Evolutionary conservation across 1,140 invertebrate species (phyloP).

Genomic region (Dendroctonus ponderosae): DNA sequence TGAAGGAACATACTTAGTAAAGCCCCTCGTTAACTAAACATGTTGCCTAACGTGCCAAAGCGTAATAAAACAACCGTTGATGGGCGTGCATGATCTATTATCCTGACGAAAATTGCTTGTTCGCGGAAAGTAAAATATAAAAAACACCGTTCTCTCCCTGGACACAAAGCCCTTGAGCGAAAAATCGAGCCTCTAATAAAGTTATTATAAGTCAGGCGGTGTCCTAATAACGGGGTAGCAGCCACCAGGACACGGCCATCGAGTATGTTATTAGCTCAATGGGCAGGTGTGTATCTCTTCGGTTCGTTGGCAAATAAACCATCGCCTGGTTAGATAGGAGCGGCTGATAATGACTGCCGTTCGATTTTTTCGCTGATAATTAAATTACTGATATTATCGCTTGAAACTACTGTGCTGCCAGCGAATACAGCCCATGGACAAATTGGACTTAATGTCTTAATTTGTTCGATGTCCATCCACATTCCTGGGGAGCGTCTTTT

Average conservation of each 20-base stretch:
- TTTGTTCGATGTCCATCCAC: too few species aligned
- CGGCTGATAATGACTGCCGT: neutral
- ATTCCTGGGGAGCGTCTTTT: too few species aligned
- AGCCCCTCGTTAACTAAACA: neutral
- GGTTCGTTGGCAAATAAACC: too few species aligned
- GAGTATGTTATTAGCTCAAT: conserved; percentile 12
- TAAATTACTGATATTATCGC: conserved; percentile 20
- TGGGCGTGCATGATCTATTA: conserved; percentile 5
- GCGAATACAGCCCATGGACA: neutral
- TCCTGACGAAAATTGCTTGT: neutral
- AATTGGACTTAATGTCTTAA: too few species aligned
- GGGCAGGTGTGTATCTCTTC: neutral
- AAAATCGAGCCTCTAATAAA: conserved; percentile 15
- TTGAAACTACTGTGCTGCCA: conserved; percentile 12
- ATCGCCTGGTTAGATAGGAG: too few species aligned
- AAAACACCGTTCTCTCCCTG: neutral
- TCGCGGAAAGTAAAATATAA: too few species aligned
- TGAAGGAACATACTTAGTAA: too few species aligned
- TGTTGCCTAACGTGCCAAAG: neutral
- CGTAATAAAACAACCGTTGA: neutral
- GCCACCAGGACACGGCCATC: conserved; percentile 15
- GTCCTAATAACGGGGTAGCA: conserved; percentile 13
- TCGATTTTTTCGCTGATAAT: conserved; percentile 18
- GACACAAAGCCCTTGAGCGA: conserved; percentile 3
- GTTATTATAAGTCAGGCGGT: conserved; percentile 15